Base-by-base conservation (phyloP, 2,888 invertebrate genomes). In the Polydrusus pterygomalis region DNA sequence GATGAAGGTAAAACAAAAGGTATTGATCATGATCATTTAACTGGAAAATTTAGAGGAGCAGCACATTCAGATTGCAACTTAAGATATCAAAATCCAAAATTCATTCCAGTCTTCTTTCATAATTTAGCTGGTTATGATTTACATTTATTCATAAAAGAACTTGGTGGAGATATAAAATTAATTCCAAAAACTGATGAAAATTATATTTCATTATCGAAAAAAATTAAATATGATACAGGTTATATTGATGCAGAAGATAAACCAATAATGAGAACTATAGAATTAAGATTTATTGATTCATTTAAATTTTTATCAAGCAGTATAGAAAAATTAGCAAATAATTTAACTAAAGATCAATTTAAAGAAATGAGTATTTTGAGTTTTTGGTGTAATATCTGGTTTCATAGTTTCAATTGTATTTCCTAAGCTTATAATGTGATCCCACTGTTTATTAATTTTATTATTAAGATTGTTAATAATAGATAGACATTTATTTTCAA, bases 311-410 rank as follows among this genome's bases (percentile, higher is more conserved):
- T 47, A 17, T 47, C 17, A 8, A 8, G 7, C 9, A 47, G 15
- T 47, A 47, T 47, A 47, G 15, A 47, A 17, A 47, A 47, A 17
- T 47, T 47, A 17, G 47, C 47, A 47, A 47, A 47, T 47, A 47
- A 47, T 47, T 47, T 47, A 47, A 47, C 15, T 13, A 43, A 43
- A 13, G 43, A 43, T 13, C 47, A 47, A 47, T 47, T 47, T 47
- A 47, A 47, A 17, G 47, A 47, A 47, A 47, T 47, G 15, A 47
- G 5, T n/a, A n/a, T n/a, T n/a, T n/a, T n/a, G n/a, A n/a, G n/a
- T n/a, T n/a, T n/a, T n/a, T n/a, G n/a, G n/a, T n/a, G n/a, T n/a
- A n/a, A n/a, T n/a, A n/a, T n/a, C n/a, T n/a, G n/a, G n/a, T n/a
- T n/a, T n/a, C n/a, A n/a, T n/a, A n/a, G n/a, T n/a, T n/a, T n/a